phyloP scores from a whole-genome alignment of 2,888 invertebrate species.

The Ennomos fuscantarius region DNA sequence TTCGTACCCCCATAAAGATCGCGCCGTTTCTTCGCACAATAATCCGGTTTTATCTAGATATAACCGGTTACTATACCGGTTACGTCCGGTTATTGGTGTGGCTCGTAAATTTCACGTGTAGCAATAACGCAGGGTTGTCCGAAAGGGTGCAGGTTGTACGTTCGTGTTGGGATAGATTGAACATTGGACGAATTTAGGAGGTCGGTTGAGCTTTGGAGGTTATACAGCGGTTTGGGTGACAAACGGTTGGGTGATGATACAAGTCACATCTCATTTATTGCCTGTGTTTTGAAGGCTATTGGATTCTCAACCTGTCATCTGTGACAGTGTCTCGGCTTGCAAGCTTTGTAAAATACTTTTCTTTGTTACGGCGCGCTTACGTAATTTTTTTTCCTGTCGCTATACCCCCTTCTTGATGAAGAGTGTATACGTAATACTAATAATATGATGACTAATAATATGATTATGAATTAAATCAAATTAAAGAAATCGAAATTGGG shows the following conservation, averaged over 20 bases:
- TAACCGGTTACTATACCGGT: conserved; percentile 59
- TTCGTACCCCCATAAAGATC: conserved; percentile 30
- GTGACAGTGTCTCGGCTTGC: too few relatives aligned
- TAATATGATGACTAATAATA: too few relatives aligned
- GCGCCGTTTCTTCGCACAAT: conserved; percentile 39
- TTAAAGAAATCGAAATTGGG: too few relatives aligned
- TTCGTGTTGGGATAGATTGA: conserved; percentile 68
- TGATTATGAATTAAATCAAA: too few relatives aligned
- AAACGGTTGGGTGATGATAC: conserved; percentile 7
- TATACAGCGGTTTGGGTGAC: conserved; percentile 22
- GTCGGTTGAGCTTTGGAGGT: conserved; percentile 5
- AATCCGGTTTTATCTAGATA: conserved; percentile 66
- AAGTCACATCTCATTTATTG: conserved; percentile 1
- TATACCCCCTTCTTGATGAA: too few relatives aligned
- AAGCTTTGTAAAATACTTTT: too few relatives aligned
- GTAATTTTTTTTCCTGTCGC: too few relatives aligned
- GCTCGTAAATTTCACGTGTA: conserved; percentile 70
- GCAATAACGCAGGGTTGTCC: conserved; percentile 61
- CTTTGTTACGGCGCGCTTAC: too few relatives aligned
- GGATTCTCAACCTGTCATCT: too few relatives aligned
- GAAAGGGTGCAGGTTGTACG: conserved; percentile 54
- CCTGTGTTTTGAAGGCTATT: too few relatives aligned
- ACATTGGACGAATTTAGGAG: conserved; percentile 42
- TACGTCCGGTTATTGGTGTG: conserved; percentile 47
- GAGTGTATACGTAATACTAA: too few relatives aligned